Evolutionary conservation across 2,888 invertebrate species (phyloP).

Genomic region (Ypsolopha scabrella): DNA sequence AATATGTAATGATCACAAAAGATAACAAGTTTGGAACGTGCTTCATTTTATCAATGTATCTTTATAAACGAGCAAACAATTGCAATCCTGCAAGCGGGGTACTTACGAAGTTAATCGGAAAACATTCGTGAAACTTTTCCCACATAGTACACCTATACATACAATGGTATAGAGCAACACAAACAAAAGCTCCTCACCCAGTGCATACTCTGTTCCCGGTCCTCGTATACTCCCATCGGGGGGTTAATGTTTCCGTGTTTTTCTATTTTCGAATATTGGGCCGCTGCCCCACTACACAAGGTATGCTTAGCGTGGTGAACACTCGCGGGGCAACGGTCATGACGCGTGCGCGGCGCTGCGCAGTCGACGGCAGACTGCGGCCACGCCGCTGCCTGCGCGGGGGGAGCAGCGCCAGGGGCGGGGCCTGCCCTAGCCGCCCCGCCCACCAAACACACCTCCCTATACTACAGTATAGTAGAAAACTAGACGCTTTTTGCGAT

Average conservation of each 20-base stretch:
- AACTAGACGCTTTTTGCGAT: too few species aligned
- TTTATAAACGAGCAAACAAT: too few species aligned
- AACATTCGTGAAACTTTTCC: too few species aligned
- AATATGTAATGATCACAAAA: too few species aligned
- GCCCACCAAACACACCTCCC: not conserved
- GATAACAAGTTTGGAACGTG: too few species aligned
- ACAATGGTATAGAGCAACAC: too few species aligned
- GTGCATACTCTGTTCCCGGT: conserved; percentile 90
- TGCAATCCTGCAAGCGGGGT: too few species aligned
- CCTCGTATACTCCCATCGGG: conserved; percentile 95
- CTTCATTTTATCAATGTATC: too few species aligned
- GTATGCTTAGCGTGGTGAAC: conserved; percentile 18
- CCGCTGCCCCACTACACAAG: conserved; percentile 56
- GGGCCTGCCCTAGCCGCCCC: conserved; percentile 20
- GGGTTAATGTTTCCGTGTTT: conserved; percentile 64
- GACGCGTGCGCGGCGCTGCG: conserved; percentile 41
- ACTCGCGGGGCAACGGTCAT: conserved; percentile 27
- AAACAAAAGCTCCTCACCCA: conserved; percentile 73
- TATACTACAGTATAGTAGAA: not conserved
- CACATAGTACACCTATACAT: too few species aligned
- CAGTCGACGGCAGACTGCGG: conserved; percentile 56
- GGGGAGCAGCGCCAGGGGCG: conserved; percentile 18
- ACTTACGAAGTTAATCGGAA: too few species aligned
- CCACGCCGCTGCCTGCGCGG: conserved; percentile 6
- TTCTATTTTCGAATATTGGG: conserved; percentile 63